Conservation (phyloP, 2,113 vertebrate genomes). For the Galemys pyrenaicus region DNA sequence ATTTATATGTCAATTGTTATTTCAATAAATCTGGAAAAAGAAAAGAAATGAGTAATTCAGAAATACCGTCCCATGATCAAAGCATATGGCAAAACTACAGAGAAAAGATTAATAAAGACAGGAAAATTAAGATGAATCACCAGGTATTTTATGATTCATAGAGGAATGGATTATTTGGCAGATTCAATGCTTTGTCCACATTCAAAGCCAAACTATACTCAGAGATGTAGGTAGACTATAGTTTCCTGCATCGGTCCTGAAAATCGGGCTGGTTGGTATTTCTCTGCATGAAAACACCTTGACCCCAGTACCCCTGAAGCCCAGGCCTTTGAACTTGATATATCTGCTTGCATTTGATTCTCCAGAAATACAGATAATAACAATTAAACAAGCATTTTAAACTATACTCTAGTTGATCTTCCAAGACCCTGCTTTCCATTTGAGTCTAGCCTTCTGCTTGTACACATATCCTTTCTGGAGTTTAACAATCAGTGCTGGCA, state of each 20-base stretch:
- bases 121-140: conserved; percentile 6
- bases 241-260: not conserved
- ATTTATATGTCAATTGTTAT: not conserved
- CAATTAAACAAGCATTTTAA: conserved; percentile 38
- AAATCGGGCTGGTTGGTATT: not conserved
- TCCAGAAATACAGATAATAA: conserved; percentile 49
- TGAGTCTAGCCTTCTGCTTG: conserved; percentile 16
- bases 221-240: not conserved
- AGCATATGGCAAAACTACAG: not conserved
- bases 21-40: not conserved
- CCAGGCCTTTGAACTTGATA: not conserved
- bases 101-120: conserved; percentile 11
- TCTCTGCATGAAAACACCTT: not conserved
- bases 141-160: not conserved
- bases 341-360: conserved; percentile 32
- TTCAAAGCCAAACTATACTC: not conserved
- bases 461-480: not conserved
- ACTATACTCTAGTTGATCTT: conserved; percentile 19
- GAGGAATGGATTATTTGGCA: not conserved
- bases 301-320: not conserved
- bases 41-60: not conserved
- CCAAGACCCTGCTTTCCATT: conserved; percentile 25
- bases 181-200: not conserved
- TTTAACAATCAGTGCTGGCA: conserved; percentile 50
- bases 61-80: not conserved